Percentiles rank a stretch among this genome's conserved stretches.
Evolutionary conservation across 2,113 vertebrate species (phyloP).

Genomic region (Brachionichthys hirsutus): DNA sequence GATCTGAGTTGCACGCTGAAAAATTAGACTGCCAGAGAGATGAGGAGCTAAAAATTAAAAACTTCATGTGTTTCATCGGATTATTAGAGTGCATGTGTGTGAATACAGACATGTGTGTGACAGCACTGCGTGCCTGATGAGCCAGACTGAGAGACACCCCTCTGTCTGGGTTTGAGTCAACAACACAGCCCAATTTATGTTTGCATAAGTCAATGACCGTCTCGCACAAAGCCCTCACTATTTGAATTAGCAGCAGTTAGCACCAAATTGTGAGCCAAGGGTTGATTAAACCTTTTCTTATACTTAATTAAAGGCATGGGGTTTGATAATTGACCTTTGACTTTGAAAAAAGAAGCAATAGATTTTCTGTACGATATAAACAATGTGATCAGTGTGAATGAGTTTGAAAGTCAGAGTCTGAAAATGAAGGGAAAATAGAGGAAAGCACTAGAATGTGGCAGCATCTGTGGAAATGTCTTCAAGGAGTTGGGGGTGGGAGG

Average conservation of each 20-base stretch:
- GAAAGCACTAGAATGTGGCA: conserved; percentile 64
- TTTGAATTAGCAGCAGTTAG: conserved; percentile 52
- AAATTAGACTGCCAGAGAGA: background rate
- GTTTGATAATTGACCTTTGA: background rate
- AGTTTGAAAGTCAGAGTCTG: conserved; percentile 4
- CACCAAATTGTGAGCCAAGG: conserved; percentile 46
- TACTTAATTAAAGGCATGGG: background rate
- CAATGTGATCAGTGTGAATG: conserved; percentile 9
- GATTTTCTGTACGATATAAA: conserved; percentile 2
- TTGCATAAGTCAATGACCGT: conserved; percentile 50
- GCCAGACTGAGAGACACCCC: conserved; percentile 37
- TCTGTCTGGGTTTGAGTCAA: conserved; percentile 44
- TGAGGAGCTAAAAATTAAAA: background rate
- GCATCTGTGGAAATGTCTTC: conserved; percentile 68
- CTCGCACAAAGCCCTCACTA: conserved; percentile 44
- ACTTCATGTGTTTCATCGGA: background rate
- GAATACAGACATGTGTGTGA: conserved; percentile 7
- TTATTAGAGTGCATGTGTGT: background rate
- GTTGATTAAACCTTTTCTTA: background rate
- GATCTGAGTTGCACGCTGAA: background rate
- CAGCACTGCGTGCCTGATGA: conserved; percentile 16
- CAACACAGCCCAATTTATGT: conserved; percentile 56
- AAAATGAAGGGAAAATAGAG: conserved; percentile 43
- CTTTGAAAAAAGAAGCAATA: background rate
- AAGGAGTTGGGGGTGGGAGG: conserved; percentile 54